These are phyloP conservation scores for Zaprionus lachaisei DNA, from an alignment of 1,140 invertebrate species.

Conservation along the genomic window DNA sequence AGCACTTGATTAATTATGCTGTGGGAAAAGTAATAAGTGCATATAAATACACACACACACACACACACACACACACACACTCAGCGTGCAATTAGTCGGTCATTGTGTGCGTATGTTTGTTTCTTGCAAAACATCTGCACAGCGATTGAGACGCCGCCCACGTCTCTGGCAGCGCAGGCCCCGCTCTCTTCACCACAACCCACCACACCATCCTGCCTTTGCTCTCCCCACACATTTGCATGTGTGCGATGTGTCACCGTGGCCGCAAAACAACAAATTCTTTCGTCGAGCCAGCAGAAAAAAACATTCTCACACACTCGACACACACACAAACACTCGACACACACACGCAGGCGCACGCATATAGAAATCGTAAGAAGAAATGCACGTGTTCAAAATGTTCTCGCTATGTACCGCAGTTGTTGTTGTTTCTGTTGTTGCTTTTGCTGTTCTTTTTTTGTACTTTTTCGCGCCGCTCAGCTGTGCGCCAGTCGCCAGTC, in stretches of 20 bases:
- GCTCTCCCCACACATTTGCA: slow-evolving; percentile 8
- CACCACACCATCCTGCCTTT: not conserved
- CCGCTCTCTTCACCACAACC: not conserved
- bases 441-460: slow-evolving; percentile 61
- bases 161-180: slow-evolving; percentile 10
- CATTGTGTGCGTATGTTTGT: slow-evolving; percentile 21
- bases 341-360: slow-evolving; percentile 24
- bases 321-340: slow-evolving; percentile 40
- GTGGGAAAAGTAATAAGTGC: slow-evolving; percentile 6
- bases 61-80: not conserved
- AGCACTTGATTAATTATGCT: slow-evolving; percentile 54
- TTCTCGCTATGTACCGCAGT: slow-evolving; percentile 64
- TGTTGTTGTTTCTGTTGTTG: slow-evolving; percentile 52
- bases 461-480: slow-evolving; percentile 69
- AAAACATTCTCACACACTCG: slow-evolving; percentile 54
- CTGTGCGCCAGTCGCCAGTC: slow-evolving; percentile 77
- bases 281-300: slow-evolving; percentile 45
- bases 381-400: slow-evolving; percentile 81
- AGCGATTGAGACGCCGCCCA: slow-evolving; percentile 44
- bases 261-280: slow-evolving; percentile 63
- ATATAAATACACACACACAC: slow-evolving; percentile 4
- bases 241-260: slow-evolving; percentile 60
- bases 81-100: slow-evolving; percentile 32
- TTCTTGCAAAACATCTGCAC: slow-evolving; percentile 47
- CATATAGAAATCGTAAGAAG: slow-evolving; percentile 64